These are phyloP conservation scores for Onchidella celtica DNA, from an alignment of 2,888 invertebrate genomes.

Conservation along the genomic window DNA sequence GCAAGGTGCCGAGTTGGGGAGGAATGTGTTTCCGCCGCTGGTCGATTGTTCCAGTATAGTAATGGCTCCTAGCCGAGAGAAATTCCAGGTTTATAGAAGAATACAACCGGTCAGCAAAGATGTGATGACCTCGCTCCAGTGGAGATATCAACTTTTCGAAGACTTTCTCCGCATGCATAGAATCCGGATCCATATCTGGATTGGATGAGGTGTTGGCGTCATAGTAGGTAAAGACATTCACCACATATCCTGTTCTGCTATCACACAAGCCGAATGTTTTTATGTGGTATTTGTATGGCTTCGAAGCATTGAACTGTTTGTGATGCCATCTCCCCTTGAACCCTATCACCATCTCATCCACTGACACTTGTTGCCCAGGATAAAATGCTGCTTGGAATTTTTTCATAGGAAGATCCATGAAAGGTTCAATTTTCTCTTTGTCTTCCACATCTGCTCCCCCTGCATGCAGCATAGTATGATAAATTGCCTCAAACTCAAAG, in stretches of 20 bases:
- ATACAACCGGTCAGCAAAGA: slow-evolving; percentile 28
- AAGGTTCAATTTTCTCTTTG: slow-evolving; percentile 21
- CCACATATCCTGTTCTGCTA: slow-evolving; percentile 17
- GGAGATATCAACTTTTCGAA: slow-evolving; percentile 3
- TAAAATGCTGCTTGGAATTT: slow-evolving; percentile 10
- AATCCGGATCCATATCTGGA: slow-evolving; percentile 1
- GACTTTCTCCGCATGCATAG: not conserved
- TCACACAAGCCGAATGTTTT: slow-evolving; percentile 25
- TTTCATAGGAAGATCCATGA: not conserved
- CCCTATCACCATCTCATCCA: slow-evolving; percentile 28
- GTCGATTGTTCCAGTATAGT: slow-evolving; percentile 19
- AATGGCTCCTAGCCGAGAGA: too few species aligned
- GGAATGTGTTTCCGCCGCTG: not conserved
- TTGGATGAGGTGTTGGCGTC: slow-evolving; percentile 5
- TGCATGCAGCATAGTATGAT: slow-evolving; percentile 13
- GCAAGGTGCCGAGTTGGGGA: not conserved
- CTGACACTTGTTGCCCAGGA: not conserved
- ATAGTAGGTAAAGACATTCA: slow-evolving; percentile 12
- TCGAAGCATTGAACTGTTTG: slow-evolving; percentile 16
- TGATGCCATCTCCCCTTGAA: not conserved
- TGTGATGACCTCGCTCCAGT: slow-evolving; percentile 3
- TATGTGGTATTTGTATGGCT: slow-evolving; percentile 20
- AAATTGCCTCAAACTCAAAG: slow-evolving; percentile 7
- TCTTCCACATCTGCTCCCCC: not conserved
- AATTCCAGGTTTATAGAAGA: slow-evolving; percentile 1